Evolutionary conservation across 1,140 invertebrate genomes (phyloP).

Genomic region (Frieseomelitta varia): DNA sequence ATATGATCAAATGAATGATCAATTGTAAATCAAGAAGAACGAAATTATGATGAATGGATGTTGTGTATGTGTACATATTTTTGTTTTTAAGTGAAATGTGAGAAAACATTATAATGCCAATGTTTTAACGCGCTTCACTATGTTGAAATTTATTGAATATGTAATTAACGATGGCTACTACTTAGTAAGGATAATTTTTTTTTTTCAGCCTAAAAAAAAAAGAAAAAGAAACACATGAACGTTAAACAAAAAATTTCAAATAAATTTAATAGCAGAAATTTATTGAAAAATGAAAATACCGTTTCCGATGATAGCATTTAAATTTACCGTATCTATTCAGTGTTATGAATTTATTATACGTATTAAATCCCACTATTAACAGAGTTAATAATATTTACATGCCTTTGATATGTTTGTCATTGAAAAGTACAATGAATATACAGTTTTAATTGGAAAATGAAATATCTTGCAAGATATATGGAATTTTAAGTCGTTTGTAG

Average conservation of each 20-base stretch:
- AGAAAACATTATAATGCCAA: not conserved
- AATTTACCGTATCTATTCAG: constrained; percentile 8
- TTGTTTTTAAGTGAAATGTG: constrained; percentile 32
- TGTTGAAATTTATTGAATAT: constrained; percentile 57
- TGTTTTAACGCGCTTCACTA: constrained; percentile 20
- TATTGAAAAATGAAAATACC: not conserved
- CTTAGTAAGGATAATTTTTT: constrained; percentile 46
- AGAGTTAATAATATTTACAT: constrained; percentile 9
- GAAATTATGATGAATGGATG: constrained; percentile 40
- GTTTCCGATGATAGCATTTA: constrained; percentile 35
- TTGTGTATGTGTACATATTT: constrained; percentile 33
- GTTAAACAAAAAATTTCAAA: constrained; percentile 8
- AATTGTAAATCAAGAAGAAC: constrained; percentile 1
- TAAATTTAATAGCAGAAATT: constrained; percentile 19
- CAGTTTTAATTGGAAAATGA: constrained; percentile 17
- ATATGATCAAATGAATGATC: constrained; percentile 37
- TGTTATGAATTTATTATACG: constrained; percentile 34
- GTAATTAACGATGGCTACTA: constrained; percentile 53
- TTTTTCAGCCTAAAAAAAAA: constrained; percentile 9
- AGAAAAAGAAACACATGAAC: not conserved
- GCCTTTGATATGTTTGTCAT: constrained; percentile 12
- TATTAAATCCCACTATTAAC: constrained; percentile 15
- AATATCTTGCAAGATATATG: constrained; percentile 30
- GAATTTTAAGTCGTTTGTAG: constrained; percentile 26
- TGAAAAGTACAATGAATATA: not conserved